These are phyloP conservation scores for Hemicentrotus pulcherrimus DNA, from an alignment of 35 echinoderm and acorn worm genomes.

Conservation along the genomic window DNA sequence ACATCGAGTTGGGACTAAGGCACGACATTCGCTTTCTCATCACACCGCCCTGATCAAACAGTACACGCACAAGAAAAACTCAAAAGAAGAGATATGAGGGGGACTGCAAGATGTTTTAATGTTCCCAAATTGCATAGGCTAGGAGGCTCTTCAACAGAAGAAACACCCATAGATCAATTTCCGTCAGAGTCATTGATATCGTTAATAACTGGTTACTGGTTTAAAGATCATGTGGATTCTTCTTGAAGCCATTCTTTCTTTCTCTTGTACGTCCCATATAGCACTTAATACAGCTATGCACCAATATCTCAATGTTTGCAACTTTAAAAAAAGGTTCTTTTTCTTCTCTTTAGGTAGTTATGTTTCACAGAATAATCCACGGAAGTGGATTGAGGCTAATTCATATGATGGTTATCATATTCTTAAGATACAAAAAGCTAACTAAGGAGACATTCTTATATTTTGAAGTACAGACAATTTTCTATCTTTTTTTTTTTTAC, in stretches of 20 bases:
- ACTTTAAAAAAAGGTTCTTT: not conserved
- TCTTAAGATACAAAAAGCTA: not conserved
- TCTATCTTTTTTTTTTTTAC: not conserved
- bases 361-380: not conserved
- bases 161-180: not conserved
- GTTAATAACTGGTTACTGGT: not conserved
- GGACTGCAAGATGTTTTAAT: conserved; percentile 48
- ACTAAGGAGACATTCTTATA: not conserved
- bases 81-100: not conserved
- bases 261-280: conserved; percentile 6
- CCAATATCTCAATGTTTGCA: not conserved
- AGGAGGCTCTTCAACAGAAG: conserved; percentile 9
- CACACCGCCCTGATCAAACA: not conserved
- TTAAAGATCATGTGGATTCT: not conserved
- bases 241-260: not conserved
- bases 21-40: not conserved
- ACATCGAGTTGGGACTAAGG: no score
- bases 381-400: not conserved
- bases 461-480: not conserved
- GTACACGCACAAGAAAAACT: not conserved
- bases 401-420: not conserved
- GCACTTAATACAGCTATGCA: conserved; percentile 44
- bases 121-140: conserved; percentile 49
- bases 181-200: not conserved
- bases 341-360: not conserved